Conservation (phyloP, 2,888 invertebrate genomes). For the Zaprionus bogoriensis region DNA sequence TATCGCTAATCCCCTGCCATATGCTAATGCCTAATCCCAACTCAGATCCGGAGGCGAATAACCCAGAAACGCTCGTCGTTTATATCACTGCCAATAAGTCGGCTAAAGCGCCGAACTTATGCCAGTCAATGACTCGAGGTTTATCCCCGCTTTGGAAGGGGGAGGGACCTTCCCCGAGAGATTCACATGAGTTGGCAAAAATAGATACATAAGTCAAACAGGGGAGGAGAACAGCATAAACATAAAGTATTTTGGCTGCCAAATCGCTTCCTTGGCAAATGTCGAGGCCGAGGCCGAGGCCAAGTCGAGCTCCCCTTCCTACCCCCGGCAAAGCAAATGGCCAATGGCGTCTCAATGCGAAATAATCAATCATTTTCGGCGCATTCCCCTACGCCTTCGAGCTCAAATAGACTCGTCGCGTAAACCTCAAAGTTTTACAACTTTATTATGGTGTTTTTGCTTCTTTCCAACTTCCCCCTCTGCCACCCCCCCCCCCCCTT, state of each 20-base stretch:
- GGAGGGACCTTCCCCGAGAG: not conserved
- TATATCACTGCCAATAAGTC: slow-evolving; percentile 41
- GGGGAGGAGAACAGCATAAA: slow-evolving; percentile 4
- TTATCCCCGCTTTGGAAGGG: no score
- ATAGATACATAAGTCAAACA: slow-evolving; percentile 34
- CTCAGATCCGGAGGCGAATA: slow-evolving; percentile 49
- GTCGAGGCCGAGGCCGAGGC: slow-evolving; percentile 32
- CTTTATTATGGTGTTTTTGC: slow-evolving; percentile 55
- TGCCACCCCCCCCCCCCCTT: not conserved
- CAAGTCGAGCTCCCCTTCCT: slow-evolving; percentile 1
- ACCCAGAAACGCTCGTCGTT: slow-evolving; percentile 39
- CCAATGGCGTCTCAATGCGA: slow-evolving; percentile 46
- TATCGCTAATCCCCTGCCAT: slow-evolving; percentile 4
- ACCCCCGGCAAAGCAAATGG: slow-evolving; percentile 25
- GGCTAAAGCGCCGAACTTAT: slow-evolving; percentile 48
- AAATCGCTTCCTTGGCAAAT: slow-evolving; percentile 43
- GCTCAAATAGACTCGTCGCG: slow-evolving; percentile 38
- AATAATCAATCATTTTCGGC: slow-evolving; percentile 71
- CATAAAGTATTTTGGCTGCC: slow-evolving; percentile 11
- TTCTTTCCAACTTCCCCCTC: not conserved
- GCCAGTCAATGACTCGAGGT: slow-evolving; percentile 52
- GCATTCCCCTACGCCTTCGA: slow-evolving; percentile 12
- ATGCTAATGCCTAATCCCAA: slow-evolving; percentile 5
- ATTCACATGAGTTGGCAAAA: slow-evolving; percentile 46
- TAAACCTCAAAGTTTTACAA: slow-evolving; percentile 56